phyloP scores from a whole-genome alignment of 2,888 invertebrate species.

The Amblyjoppa fuscipennis region DNA sequence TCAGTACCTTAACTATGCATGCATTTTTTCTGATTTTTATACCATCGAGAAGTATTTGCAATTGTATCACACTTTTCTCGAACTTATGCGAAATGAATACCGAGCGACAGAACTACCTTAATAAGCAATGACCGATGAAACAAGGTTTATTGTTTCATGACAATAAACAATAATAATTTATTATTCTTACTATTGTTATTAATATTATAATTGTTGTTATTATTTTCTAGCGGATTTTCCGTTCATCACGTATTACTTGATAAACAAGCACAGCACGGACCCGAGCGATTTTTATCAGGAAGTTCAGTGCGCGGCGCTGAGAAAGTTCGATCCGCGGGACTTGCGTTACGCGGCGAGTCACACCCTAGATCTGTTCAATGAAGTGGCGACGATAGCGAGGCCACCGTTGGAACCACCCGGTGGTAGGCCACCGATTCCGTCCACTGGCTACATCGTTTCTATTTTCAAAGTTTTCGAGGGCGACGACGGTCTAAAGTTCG shows the following conservation, averaged over 20 bases:
- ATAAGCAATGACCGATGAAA: neutral
- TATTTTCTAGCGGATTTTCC: conserved; percentile 92
- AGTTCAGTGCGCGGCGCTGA: conserved; percentile 93
- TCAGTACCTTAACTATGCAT: too few relatives aligned
- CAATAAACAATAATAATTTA: too few relatives aligned
- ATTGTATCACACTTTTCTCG: too few relatives aligned
- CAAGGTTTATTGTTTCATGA: neutral
- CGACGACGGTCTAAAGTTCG: conserved; percentile 96
- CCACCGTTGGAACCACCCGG: conserved; percentile 93
- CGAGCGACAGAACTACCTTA: too few relatives aligned
- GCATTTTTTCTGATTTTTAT: too few relatives aligned
- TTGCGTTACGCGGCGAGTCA: conserved; percentile 94
- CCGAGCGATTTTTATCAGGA: conserved; percentile 94
- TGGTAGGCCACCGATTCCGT: conserved; percentile 91
- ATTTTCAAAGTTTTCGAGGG: conserved; percentile 98
- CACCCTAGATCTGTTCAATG: conserved; percentile 94
- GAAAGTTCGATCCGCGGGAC: conserved; percentile 94
- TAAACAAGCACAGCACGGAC: conserved; percentile 95
- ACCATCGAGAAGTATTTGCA: too few relatives aligned
- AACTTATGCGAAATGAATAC: too few relatives aligned
- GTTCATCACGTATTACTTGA: conserved; percentile 95
- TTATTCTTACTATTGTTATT: too few relatives aligned
- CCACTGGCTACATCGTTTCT: conserved; percentile 96
- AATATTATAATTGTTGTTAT: too few relatives aligned
- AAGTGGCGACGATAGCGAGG: conserved; percentile 96